A percentile compares a stretch with the other conserved stretches of the same genome.
Evolutionary conservation across 2,888 invertebrate genomes (phyloP).

Genomic region (Phrixothrix hirtus): DNA sequence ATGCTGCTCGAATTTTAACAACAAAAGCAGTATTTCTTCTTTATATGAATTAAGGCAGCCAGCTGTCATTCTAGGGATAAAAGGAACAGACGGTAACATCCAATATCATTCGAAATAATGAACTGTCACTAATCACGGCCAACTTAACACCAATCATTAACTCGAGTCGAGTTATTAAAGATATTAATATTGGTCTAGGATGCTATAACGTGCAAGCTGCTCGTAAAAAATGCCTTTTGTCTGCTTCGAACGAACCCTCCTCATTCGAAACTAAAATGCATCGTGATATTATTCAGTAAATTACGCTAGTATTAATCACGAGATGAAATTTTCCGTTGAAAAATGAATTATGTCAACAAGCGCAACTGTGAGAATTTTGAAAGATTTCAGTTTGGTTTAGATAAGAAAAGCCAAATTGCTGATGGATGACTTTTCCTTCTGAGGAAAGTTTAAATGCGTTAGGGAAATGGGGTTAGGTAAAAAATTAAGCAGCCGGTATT

Average conservation of each 20-base stretch:
- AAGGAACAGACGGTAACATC: slow-evolving; percentile 5
- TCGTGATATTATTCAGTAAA: slow-evolving; percentile 16
- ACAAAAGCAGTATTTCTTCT: too few species aligned
- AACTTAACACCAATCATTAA: slow-evolving; percentile 29
- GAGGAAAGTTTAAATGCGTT: background rate
- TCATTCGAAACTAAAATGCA: slow-evolving; percentile 10
- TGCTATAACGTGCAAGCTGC: slow-evolving; percentile 12
- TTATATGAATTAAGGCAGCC: too few species aligned
- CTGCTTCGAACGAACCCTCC: too few species aligned
- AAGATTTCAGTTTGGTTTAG: slow-evolving; percentile 7
- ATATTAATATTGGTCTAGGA: slow-evolving; percentile 22
- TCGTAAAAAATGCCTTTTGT: background rate
- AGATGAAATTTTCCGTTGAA: slow-evolving; percentile 19
- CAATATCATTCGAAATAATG: slow-evolving; percentile 23
- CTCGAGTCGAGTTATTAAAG: slow-evolving; percentile 23
- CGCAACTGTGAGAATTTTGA: slow-evolving; percentile 12
- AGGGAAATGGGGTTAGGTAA: too few species aligned
- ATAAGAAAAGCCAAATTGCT: slow-evolving; percentile 7
- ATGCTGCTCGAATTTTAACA: too few species aligned
- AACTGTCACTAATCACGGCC: slow-evolving; percentile 27
- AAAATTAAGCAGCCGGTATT: too few species aligned
- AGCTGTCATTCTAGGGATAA: background rate
- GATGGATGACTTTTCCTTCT: slow-evolving; percentile 2
- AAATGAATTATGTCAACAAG: slow-evolving; percentile 16
- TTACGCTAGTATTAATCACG: slow-evolving; percentile 20